Evolutionary conservation across 2,113 vertebrate species (phyloP), one percentile per base, ranked within the genome.

Genomic region (Vireo altiloquus): DNA sequence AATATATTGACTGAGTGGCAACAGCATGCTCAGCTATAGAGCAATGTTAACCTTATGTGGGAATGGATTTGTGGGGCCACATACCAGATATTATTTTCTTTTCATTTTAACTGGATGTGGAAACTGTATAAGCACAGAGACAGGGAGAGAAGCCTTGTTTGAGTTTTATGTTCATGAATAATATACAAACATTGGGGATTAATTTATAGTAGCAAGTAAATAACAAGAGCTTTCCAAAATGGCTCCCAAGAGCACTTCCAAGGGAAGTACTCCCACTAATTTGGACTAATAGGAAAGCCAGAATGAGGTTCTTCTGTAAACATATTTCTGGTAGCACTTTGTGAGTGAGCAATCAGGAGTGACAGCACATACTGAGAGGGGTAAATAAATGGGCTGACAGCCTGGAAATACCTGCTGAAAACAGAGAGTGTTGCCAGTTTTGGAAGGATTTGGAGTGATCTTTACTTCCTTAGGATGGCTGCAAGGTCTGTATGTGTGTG

Each of bases 181-280:
- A 95, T 79, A 95, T 87, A 85, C 86, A 90, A 95, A 93, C 92
- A 87, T 96, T 96, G 11, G 65, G 87, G 82, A 96, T 92, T 95
- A 86, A 92, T 95, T 95, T 93, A 90, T 66, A 82, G 82, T 71
- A 94, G 80, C 65, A 75, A 87, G 88, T 68, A 96, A 96, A 96
- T 89, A 95, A 92, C 66, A 92, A 93, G 92, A 96, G 80, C 79
- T 94, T 96, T 96, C 94, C 90, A 96, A 94, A 96, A 96, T 95
- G 93, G 72, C 69, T 93, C 89, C 92, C 93, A 95, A 89, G 93
- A 96, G 79, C 88, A 71, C 82, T 93, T 94, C 60, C 88, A 83
- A 75, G 68, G 93, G 78, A 94, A 95, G 89, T 72, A 87, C 82
- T 92, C 82, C 85, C 82, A 90, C 70, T 91, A 89, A 95, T 97